phyloP scores from a whole-genome alignment of 2,888 invertebrate species.

The Apodemia duryi region DNA sequence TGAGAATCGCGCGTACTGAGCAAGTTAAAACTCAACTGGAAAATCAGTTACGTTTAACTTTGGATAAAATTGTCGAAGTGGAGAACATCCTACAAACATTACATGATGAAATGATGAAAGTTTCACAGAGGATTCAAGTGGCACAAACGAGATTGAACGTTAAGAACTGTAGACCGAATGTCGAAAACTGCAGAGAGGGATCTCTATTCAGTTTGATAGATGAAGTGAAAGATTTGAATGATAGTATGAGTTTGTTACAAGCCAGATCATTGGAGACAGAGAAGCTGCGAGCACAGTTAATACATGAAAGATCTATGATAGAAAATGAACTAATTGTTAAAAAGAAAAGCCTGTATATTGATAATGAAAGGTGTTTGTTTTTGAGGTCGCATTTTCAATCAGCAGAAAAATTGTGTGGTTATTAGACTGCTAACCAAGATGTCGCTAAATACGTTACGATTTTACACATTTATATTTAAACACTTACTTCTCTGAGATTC shows the following conservation, averaged over 20 bases:
- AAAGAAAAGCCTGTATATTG: constrained; percentile 61
- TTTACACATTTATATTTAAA: neutral
- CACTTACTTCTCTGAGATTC: neutral
- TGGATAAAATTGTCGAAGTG: constrained; percentile 62
- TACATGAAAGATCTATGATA: constrained; percentile 58
- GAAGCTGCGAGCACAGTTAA: constrained; percentile 58
- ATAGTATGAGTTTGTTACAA: constrained; percentile 62
- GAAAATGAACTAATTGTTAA: constrained; percentile 71
- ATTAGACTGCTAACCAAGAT: constrained; percentile 36
- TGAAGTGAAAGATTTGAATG: constrained; percentile 64
- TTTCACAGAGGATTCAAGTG: constrained; percentile 64
- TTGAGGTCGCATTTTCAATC: constrained; percentile 67
- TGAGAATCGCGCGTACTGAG: constrained; percentile 86
- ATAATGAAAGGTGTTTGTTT: constrained; percentile 62
- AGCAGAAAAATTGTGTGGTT: constrained; percentile 68
- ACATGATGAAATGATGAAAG: constrained; percentile 64
- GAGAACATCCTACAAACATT: constrained; percentile 63
- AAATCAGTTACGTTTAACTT: constrained; percentile 80
- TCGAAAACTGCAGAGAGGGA: constrained; percentile 70
- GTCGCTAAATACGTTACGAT: neutral
- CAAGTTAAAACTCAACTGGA: constrained; percentile 85
- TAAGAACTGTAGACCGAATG: constrained; percentile 59
- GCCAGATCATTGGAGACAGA: constrained; percentile 59
- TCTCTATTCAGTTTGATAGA: constrained; percentile 62
- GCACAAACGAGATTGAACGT: constrained; percentile 67